Evolutionary conservation across 2,113 vertebrate genomes (phyloP), one percentile per base, ranked within the genome.

Genomic region (Campylomormyrus tamandua): DNA sequence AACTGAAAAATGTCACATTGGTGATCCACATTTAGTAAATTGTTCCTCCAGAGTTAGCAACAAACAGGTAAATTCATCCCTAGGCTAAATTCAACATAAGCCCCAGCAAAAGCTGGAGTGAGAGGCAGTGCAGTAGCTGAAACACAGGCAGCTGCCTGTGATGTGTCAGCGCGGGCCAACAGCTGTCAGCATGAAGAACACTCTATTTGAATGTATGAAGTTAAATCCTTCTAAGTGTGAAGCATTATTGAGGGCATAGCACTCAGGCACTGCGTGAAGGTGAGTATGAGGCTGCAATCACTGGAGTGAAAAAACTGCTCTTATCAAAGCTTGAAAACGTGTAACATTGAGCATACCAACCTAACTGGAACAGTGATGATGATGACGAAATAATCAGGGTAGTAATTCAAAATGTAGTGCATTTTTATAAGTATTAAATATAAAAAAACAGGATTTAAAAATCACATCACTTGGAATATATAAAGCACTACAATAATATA

Each of bases 181-280:
- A 87, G 85, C 83, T 53, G 85, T 19, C 85, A 35, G 49, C 50
- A 17, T 87, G n/a, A 56, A 87, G 85, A 35, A 56, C 50, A 35
- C 85, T 87, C 31, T 24, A 87, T 5, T 15, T 87, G 85, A 42
- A 87, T 31, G 85, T 53, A 48, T 87, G 85, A 87, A 87, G 85
- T 35, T 53, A 53, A 53, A 53, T 87, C 50, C 85, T 53, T 56
- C 50, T 49, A 56, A 27, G 49, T 87, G 50, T 87, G 85, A 87
- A 87, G 85, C 85, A 87, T 39, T 50, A 53, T 87, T 53, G 50
- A 87, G 49, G 50, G 50, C 50, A 39, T n/a, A 8, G 27, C 50
- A 87, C 85, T 87, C 85, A 87, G 85, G 85, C 50, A 35, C 35
- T 56, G 50, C 53, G 31, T 56, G 85, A 87, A 53, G 85, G 50